These are phyloP conservation scores for Prolemur simus DNA, from an alignment of 2,113 vertebrate genomes.

Conservation along the genomic window DNA sequence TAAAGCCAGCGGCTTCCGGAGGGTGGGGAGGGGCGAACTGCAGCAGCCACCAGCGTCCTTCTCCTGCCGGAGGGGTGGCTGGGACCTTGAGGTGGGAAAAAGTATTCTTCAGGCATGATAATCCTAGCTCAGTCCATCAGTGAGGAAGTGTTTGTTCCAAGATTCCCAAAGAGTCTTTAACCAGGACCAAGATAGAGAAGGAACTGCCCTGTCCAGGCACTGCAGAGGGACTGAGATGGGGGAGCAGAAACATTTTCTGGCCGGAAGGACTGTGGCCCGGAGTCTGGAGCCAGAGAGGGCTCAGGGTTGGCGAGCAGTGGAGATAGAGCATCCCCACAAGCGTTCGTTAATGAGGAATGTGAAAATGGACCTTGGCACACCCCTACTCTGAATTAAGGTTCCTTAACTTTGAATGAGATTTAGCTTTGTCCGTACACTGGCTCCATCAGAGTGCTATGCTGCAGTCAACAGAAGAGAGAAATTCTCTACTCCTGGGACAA, in stretches of 20 bases:
- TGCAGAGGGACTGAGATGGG: background rate
- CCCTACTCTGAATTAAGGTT: background rate
- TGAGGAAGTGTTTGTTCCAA: background rate
- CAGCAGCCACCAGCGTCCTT: background rate
- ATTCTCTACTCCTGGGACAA: background rate
- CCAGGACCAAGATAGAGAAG: background rate
- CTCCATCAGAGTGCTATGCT: rapidly evolving
- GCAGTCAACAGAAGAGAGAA: background rate
- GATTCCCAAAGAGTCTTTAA: background rate
- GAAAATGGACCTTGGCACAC: background rate
- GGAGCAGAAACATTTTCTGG: background rate
- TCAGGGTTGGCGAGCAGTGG: background rate
- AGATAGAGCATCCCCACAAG: background rate
- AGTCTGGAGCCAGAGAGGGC: background rate
- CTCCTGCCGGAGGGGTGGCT: background rate
- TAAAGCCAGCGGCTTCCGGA: background rate
- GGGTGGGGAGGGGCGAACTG: background rate
- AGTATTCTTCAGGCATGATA: background rate
- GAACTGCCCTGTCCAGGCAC: background rate
- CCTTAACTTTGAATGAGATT: background rate
- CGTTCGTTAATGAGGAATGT: background rate
- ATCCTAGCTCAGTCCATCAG: background rate
- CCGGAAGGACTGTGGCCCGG: background rate
- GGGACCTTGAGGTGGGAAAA: background rate
- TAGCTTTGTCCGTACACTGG: rapidly evolving